phyloP scores from a whole-genome alignment of 2,113 vertebrate genomes.

The Smithornis capensis region DNA sequence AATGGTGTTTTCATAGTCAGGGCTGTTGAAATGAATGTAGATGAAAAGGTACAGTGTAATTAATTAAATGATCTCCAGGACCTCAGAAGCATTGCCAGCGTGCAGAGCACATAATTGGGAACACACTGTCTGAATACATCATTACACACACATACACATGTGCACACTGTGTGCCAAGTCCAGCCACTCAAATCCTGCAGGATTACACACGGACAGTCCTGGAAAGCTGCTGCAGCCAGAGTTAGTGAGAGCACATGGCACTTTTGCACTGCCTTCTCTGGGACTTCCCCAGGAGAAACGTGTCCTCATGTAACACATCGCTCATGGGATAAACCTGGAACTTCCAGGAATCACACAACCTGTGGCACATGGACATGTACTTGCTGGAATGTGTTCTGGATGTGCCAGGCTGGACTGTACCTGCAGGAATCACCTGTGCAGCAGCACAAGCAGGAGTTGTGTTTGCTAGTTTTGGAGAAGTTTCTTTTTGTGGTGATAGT shows the following conservation, averaged over 20 bases:
- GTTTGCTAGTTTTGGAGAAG: neutral
- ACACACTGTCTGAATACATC: neutral
- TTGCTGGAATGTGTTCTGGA: fast-evolving
- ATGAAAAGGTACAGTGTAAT: neutral
- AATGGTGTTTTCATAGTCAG: neutral
- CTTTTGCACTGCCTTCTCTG: neutral
- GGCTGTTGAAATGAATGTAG: neutral
- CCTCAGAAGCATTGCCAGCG: neutral
- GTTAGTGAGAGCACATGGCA: neutral
- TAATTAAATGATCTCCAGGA: slow-evolving; percentile 9
- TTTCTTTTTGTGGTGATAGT: neutral
- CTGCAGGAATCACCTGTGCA: neutral
- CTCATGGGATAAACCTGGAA: fast-evolving
- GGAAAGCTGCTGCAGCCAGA: neutral
- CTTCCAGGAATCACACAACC: neutral
- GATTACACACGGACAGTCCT: neutral
- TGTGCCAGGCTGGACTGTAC: neutral
- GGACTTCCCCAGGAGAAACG: neutral
- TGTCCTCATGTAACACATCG: fast-evolving
- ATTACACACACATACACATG: neutral
- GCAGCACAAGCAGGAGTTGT: neutral
- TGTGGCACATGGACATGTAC: fast-evolving
- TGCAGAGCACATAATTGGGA: neutral
- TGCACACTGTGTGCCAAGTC: neutral
- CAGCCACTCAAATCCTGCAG: neutral